Conservation (phyloP, 2,888 invertebrate genomes). For the Euplexia lucipara region DNA sequence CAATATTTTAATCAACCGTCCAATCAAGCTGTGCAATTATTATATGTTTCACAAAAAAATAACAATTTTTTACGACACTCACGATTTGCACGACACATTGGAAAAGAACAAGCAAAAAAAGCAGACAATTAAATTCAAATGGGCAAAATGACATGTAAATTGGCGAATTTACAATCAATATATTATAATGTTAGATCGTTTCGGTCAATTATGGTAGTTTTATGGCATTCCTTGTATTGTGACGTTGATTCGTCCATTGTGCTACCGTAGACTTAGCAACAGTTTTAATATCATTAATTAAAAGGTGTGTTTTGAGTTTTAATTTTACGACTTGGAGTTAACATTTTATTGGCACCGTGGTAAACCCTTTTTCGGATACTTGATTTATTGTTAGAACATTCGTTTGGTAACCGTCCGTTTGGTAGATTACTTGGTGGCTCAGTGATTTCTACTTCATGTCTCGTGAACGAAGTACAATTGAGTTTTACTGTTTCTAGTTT, state of each 20-base stretch:
- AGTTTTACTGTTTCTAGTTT: too few relatives aligned
- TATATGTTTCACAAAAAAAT: constrained; percentile 52
- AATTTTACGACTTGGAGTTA: constrained; percentile 40
- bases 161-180: constrained; percentile 85
- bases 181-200: constrained; percentile 69
- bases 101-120: constrained; percentile 70
- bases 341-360: constrained; percentile 16
- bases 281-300: constrained; percentile 59
- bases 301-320: constrained; percentile 34
- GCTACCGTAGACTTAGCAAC: constrained; percentile 74
- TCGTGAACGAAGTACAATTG: too few relatives aligned
- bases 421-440: too few relatives aligned
- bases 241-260: constrained; percentile 65
- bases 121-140: constrained; percentile 75
- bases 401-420: neutral
- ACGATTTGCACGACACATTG: constrained; percentile 50
- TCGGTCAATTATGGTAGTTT: constrained; percentile 80
- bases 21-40: constrained; percentile 58
- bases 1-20: constrained; percentile 57
- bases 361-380: neutral
- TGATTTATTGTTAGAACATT: constrained; percentile 16
- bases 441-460: too few relatives aligned
- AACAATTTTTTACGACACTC: constrained; percentile 52
- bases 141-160: constrained; percentile 83
- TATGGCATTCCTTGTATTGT: constrained; percentile 76